Conservation (phyloP, 2,113 vertebrate species). For the Ochotona princeps region DNA sequence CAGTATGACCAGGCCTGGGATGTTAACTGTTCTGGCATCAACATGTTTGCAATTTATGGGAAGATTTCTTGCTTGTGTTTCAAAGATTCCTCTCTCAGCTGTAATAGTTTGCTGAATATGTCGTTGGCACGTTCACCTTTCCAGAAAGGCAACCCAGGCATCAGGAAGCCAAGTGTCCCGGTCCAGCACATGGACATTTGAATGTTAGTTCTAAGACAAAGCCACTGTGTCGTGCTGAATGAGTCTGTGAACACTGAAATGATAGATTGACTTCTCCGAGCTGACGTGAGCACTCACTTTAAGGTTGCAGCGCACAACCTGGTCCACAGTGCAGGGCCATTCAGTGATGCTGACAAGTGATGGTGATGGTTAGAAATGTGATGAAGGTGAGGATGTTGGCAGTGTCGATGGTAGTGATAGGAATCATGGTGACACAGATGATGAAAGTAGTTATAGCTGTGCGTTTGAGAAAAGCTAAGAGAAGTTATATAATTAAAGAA, state of each 20-base stretch:
- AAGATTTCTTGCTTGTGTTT: conserved; percentile 46
- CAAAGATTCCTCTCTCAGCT: neutral
- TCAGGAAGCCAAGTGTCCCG: neutral
- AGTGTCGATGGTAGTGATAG: neutral
- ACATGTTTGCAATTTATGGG: conserved; percentile 45
- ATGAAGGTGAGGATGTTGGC: neutral
- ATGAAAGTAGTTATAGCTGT: neutral
- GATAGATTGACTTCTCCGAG: neutral
- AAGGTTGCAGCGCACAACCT: neutral
- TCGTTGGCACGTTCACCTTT: conserved; percentile 23
- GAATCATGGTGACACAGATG: neutral
- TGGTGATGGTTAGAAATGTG: neutral
- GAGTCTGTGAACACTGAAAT: neutral
- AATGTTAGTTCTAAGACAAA: neutral
- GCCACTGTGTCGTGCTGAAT: neutral
- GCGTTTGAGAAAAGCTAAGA: neutral
- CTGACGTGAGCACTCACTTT: neutral
- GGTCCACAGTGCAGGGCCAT: neutral
- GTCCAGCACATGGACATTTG: neutral
- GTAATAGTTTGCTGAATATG: neutral
- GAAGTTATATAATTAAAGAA: conserved; percentile 16
- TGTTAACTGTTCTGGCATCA: conserved; percentile 41
- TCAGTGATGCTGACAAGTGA: neutral
- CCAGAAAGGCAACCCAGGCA: neutral
- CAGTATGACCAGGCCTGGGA: neutral